phyloP scores from a whole-genome alignment of 2,113 vertebrate genomes.

The Carollia perspicillata region DNA sequence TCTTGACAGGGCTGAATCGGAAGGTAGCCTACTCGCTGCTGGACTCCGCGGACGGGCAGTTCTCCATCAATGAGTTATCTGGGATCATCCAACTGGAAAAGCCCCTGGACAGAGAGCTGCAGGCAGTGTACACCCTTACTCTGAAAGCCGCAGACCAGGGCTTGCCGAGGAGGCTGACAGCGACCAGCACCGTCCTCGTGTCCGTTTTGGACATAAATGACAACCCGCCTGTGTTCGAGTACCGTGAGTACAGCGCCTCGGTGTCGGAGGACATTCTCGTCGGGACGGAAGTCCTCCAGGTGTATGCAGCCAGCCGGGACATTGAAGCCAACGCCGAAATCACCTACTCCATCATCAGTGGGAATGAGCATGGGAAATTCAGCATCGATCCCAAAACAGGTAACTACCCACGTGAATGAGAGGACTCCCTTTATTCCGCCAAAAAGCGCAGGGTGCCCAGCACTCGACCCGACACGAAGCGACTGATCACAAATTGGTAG shows the following conservation, averaged over 20 bases:
- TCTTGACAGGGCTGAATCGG: slow-evolving; percentile 86
- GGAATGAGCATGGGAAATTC: slow-evolving; percentile 95
- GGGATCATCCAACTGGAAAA: slow-evolving; percentile 91
- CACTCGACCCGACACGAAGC: fast-evolving
- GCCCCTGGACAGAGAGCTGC: slow-evolving; percentile 91
- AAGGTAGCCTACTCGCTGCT: slow-evolving; percentile 90
- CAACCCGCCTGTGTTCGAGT: slow-evolving; percentile 96
- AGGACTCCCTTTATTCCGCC: neutral
- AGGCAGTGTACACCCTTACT: slow-evolving; percentile 86
- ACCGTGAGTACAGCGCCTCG: slow-evolving; percentile 90
- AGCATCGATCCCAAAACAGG: slow-evolving; percentile 91
- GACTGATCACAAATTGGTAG: neutral
- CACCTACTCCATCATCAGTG: slow-evolving; percentile 92
- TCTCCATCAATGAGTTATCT: slow-evolving; percentile 91
- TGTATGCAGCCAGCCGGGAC: slow-evolving; percentile 94
- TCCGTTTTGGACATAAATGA: slow-evolving; percentile 98
- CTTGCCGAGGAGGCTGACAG: slow-evolving; percentile 85
- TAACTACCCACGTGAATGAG: slow-evolving; percentile 59
- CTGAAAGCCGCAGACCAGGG: slow-evolving; percentile 91
- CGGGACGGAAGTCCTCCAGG: slow-evolving; percentile 91
- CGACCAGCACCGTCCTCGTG: slow-evolving; percentile 85
- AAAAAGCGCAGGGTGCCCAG: fast-evolving
- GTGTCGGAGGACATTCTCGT: slow-evolving; percentile 88
- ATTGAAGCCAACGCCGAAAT: slow-evolving; percentile 92
- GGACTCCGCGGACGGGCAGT: slow-evolving; percentile 90